Evolutionary conservation across 2,113 vertebrate genomes (phyloP), one percentile per base, ranked within the genome.

Genomic region (Phasianus colchicus): DNA sequence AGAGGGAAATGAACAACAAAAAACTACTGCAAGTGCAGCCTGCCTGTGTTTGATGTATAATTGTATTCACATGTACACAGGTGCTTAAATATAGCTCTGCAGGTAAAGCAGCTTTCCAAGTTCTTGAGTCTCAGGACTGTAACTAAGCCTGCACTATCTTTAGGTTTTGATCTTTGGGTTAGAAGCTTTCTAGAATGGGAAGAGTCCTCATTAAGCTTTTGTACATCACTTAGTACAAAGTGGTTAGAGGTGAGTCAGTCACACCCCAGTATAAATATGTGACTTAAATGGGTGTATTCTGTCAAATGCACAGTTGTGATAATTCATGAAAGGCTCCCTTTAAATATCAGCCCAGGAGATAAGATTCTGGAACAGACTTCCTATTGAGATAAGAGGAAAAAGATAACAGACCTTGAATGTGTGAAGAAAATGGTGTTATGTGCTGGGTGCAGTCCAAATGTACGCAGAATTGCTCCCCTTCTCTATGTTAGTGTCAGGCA

Each of bases 91-190:
- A 82, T 7, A 88, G 71, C 48, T 80, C 64, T 88, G 42, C 42
- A 14, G 88, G 34, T 54, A 93, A 94, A 90, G 43, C 29, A 88
- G 67, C 66, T 87, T 91, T 80, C 89, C 25, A 58, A 0, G 47
- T 79, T 84, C 55, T 45, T 22, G 29, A 50, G 45, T 80, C 50
- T 84, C 63, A 72, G 48, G 40, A 50, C 66, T 84, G n/a, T 75
- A 88, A 55, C 34, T 73, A 76, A 96, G 73, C 73, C 52, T 57
- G 13, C 32, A 34, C 65, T 95, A 60, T 86, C 80, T 81, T 82
- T 63, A 76, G 77, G 58, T 48, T 58, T 78, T 76, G 63, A 69
- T 90, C 86, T 94, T 93, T 70, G 79, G 7, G 45, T 50, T 73
- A 32, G 75, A 87, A 87, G 50, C 21, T 85, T 63, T 71, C 60